Conservation (phyloP, 2,888 invertebrate genomes). For the Hirtodrosophila alboralis region DNA sequence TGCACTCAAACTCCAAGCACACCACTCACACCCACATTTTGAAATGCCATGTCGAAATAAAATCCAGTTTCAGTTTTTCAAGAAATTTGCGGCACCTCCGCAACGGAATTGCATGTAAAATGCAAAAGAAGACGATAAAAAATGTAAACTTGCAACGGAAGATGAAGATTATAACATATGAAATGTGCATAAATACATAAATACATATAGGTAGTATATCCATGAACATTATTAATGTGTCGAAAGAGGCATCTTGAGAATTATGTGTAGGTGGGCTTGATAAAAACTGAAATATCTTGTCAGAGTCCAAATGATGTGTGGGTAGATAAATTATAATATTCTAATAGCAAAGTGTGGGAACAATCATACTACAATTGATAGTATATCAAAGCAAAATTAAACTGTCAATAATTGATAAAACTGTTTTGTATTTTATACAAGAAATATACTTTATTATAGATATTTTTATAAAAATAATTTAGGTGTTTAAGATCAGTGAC, state of each 20-base stretch:
- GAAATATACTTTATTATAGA: too few relatives aligned
- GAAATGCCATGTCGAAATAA: slow-evolving; percentile 22
- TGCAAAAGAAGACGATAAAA: slow-evolving; percentile 39
- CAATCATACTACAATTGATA: background rate
- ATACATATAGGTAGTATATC: background rate
- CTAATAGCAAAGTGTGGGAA: slow-evolving; percentile 20
- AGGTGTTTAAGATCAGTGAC: too few relatives aligned
- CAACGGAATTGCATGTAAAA: slow-evolving; percentile 55
- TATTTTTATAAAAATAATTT: too few relatives aligned
- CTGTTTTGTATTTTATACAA: too few relatives aligned
- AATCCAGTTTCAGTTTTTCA: slow-evolving; percentile 49
- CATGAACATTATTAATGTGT: slow-evolving; percentile 3
- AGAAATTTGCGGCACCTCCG: slow-evolving; percentile 37
- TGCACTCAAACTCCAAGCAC: slow-evolving; percentile 30
- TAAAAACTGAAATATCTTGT: background rate
- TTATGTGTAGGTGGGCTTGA: slow-evolving; percentile 18
- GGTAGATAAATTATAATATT: slow-evolving; percentile 14
- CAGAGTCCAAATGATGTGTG: slow-evolving; percentile 12
- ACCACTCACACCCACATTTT: slow-evolving; percentile 3
- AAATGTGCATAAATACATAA: slow-evolving; percentile 2
- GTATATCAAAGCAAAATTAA: too few relatives aligned
- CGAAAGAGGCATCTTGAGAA: slow-evolving; percentile 1
- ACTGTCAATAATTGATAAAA: too few relatives aligned
- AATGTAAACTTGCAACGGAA: slow-evolving; percentile 27
- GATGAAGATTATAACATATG: slow-evolving; percentile 10